Conservation (phyloP, 2,888 invertebrate genomes). For the Gymnocheta viridis region DNA sequence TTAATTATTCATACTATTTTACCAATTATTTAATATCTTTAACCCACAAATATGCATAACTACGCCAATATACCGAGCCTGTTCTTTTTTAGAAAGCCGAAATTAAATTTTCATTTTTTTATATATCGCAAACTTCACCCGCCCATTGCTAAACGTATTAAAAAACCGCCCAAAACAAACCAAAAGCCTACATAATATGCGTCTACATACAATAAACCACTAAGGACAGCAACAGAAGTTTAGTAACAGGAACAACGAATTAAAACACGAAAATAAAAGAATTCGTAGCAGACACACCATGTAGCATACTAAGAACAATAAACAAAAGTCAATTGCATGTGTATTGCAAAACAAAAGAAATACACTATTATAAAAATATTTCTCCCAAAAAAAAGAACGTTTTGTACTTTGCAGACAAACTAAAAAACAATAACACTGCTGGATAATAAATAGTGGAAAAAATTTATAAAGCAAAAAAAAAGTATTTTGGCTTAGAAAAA, state of each 20-base stretch:
- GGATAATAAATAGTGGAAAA: conserved; percentile 37
- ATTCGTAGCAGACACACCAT: background rate
- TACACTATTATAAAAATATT: background rate
- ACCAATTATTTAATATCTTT: too few species aligned
- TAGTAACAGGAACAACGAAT: conserved; percentile 36
- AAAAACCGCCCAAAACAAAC: too few species aligned
- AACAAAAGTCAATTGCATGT: conserved; percentile 70
- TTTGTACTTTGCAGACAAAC: conserved; percentile 1
- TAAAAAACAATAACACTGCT: conserved; percentile 28
- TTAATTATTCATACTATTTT: too few species aligned
- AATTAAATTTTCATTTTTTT: too few species aligned
- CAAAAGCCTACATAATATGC: too few species aligned
- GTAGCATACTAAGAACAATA: conserved; percentile 45
- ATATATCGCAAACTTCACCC: too few species aligned
- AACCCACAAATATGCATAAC: too few species aligned
- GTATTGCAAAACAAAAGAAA: conserved; percentile 60
- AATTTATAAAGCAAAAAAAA: background rate
- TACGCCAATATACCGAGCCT: too few species aligned
- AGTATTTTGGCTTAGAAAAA: conserved; percentile 34
- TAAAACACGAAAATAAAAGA: conserved; percentile 32
- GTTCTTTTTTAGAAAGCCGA: too few species aligned
- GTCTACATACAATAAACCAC: too few species aligned
- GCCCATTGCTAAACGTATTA: background rate
- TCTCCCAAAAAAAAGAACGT: background rate
- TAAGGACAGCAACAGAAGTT: background rate